Evolutionary conservation across 2,113 vertebrate genomes (phyloP).

Genomic region (Procavia capensis): DNA sequence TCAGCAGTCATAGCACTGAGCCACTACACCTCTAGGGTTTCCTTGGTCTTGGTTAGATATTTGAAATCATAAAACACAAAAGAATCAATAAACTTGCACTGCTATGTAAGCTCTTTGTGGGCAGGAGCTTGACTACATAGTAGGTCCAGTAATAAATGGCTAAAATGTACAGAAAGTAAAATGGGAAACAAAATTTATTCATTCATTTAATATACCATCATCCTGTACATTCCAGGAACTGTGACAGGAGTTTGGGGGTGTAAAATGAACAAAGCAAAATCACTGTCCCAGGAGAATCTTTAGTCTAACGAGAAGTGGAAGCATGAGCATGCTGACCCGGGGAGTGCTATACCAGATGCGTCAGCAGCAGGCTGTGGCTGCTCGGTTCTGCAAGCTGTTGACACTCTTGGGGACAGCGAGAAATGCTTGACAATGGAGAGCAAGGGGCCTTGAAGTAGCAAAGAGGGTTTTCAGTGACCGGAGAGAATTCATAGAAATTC

Average conservation of each 20-base stretch:
- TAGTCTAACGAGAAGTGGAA: not conserved
- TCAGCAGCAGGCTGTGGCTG: not conserved
- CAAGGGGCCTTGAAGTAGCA: not conserved
- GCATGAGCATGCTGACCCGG: no score
- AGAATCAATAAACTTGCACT: not conserved
- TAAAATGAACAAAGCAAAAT: conserved; percentile 10
- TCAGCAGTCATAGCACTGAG: no score
- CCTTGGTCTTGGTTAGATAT: no score
- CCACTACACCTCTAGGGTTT: no score
- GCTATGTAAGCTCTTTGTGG: not conserved
- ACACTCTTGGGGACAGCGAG: not conserved
- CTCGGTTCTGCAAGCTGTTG: not conserved
- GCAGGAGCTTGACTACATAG: not conserved
- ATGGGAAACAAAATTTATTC: not conserved
- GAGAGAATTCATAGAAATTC: not conserved
- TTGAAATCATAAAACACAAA: not conserved
- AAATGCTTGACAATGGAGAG: not conserved
- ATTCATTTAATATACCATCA: not conserved
- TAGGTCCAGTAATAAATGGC: no score
- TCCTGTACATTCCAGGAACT: not conserved
- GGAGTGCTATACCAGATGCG: not conserved
- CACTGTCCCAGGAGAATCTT: not conserved
- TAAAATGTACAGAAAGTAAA: not conserved
- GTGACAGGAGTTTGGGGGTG: not conserved
- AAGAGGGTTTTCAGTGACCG: not conserved